These are phyloP conservation scores for Protobothrops mucrosquamatus DNA, from an alignment of 2,113 vertebrate genomes.

Conservation along the genomic window DNA sequence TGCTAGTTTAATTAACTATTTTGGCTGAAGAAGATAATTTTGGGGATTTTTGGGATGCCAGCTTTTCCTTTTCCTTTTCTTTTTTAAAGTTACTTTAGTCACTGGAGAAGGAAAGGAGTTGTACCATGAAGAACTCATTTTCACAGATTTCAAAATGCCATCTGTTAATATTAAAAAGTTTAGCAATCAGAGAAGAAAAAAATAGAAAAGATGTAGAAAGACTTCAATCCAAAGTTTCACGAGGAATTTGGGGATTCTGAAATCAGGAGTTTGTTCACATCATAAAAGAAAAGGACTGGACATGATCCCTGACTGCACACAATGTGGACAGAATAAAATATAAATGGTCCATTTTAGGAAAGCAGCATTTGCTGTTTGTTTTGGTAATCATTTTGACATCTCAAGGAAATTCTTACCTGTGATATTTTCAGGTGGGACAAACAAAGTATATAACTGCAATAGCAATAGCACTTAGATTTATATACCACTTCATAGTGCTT, in stretches of 20 bases:
- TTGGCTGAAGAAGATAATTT: slow-evolving; percentile 59
- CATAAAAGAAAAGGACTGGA: neutral
- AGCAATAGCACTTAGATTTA: no score
- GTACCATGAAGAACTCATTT: slow-evolving; percentile 54
- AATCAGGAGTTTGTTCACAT: neutral
- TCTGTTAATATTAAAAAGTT: slow-evolving; percentile 32
- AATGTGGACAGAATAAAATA: neutral
- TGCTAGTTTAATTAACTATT: slow-evolving; percentile 57
- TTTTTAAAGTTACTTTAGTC: slow-evolving; percentile 28
- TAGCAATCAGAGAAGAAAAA: neutral
- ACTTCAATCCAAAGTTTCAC: neutral
- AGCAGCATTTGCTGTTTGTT: neutral
- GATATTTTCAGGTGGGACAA: neutral
- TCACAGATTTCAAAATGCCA: slow-evolving; percentile 32
- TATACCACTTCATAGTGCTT: no score
- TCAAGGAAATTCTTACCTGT: neutral
- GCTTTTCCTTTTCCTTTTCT: neutral
- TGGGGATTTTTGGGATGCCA: slow-evolving; percentile 35
- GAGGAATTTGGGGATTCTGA: neutral
- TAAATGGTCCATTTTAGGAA: neutral
- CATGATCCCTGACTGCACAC: neutral
- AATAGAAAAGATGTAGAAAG: neutral
- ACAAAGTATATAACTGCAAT: neutral
- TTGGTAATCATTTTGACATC: neutral
- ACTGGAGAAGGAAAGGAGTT: slow-evolving; percentile 50